Evolutionary conservation across 2,888 invertebrate genomes (phyloP).

Genomic region (Gisinianus flammeolus): DNA sequence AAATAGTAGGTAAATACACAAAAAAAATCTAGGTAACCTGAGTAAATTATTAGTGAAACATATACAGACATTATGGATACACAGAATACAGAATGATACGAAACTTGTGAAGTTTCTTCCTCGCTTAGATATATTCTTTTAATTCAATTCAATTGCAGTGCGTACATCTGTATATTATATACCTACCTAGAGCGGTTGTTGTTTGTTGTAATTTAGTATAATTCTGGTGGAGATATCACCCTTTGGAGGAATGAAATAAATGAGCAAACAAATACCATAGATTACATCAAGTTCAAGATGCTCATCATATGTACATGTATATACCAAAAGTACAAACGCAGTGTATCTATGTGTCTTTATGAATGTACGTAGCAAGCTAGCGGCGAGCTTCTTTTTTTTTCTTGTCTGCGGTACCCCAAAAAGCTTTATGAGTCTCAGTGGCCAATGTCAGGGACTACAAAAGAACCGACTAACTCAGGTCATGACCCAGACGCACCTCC

Average conservation of each 20-base stretch:
- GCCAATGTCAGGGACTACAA: constrained; percentile 45
- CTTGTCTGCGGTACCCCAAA: background rate
- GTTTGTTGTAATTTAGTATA: no score
- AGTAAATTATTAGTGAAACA: no score
- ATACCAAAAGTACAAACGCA: background rate
- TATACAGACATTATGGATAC: no score
- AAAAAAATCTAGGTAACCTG: no score
- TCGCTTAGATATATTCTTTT: no score
- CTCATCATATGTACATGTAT: background rate
- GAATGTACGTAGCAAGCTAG: background rate
- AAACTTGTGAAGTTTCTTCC: no score
- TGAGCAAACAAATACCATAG: constrained; percentile 11
- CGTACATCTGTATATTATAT: no score
- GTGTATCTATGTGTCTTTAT: background rate
- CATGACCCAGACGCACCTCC: constrained; percentile 49
- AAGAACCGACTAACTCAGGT: constrained; percentile 53
- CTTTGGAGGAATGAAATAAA: constrained; percentile 7
- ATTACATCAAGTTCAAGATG: background rate
- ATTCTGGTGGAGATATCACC: background rate
- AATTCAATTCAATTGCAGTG: no score
- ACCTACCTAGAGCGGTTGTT: no score
- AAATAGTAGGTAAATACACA: no score
- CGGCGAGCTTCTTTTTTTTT: constrained; percentile 2
- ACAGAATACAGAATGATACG: no score
- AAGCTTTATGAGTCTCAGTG: constrained; percentile 39